Conservation (phyloP, 1,140 invertebrate species). For the Colletes latitarsis region DNA sequence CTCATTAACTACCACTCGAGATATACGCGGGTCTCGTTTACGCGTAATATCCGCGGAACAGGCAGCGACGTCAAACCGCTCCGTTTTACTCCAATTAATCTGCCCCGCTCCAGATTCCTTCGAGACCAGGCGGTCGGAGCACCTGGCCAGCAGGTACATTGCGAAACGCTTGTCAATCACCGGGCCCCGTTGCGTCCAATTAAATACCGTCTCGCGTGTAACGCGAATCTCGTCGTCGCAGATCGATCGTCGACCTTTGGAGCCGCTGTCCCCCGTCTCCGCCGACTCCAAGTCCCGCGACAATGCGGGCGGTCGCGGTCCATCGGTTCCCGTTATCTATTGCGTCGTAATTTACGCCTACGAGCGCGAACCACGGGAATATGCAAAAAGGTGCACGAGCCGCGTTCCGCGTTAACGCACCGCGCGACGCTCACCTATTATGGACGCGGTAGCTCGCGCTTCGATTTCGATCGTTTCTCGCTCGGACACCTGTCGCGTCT, state of each 20-base stretch:
- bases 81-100: conserved; percentile 33
- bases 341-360: conserved; percentile 66
- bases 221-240: not conserved
- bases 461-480: conserved; percentile 71
- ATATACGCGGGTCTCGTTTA: not conserved
- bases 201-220: not conserved
- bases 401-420: conserved; percentile 41
- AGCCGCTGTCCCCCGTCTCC: not conserved
- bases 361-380: conserved; percentile 39
- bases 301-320: conserved; percentile 36
- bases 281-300: not conserved
- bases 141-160: conserved; percentile 34
- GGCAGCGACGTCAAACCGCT: not conserved
- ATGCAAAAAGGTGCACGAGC: not conserved
- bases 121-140: not conserved
- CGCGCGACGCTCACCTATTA: conserved; percentile 64
- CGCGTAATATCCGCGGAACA: not conserved
- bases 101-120: conserved; percentile 31
- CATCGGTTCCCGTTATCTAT: conserved; percentile 52
- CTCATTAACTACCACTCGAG: not conserved
- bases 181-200: not conserved
- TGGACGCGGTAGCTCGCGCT: conserved; percentile 55
- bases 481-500: conserved; percentile 73
- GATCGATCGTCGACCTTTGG: conserved; percentile 47
- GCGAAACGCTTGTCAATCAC: conserved; percentile 35